Evolutionary conservation across 2,888 invertebrate species (phyloP), one percentile per base, ranked within the genome.

Genomic region (Dasypogon diadema): DNA sequence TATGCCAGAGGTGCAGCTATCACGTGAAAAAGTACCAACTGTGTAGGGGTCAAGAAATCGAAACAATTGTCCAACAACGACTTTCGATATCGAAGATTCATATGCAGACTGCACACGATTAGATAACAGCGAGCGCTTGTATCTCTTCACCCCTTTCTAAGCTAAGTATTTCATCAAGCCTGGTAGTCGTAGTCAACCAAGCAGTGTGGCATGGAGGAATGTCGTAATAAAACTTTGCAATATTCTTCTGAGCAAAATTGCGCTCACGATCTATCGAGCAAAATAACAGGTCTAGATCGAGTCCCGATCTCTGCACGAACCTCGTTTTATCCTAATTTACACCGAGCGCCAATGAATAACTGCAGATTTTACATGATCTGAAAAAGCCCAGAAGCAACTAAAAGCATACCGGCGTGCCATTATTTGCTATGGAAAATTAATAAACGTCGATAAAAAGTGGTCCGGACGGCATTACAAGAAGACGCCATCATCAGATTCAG

Each of bases 341-440:
- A 70, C 70, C 18, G 12, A 51, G 14, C 34, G 30, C 54, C 54
- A 22, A 22, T 54, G 24, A 21, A 21, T 34, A 34, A 51, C 34
- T 54, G 54, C 22, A 51, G 34, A 70, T 46, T 65, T 65, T 46
- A 65, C 46, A 65, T 65, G 70, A 54, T 51, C 30, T 34, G n/a
- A 12, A 51, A 70, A 26, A 56, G n/a, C 55, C 18, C 16, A 22
- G 21, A 18, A 14, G n/a, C 2, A 24, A 24, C 65, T 24, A 5
- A 26, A 46, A 24, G 10, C 65, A 48, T 16, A 16, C 26, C 65
- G 48, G 5, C 48, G n/a, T 14, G 6, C 65, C 46, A 68, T 68
- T 68, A 68, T 68, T 46, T 70, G 70, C 54, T 54, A 70, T 70
- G 21, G 70, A 51, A 51, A 70, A 70, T 70, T 70, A 70, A 70